phyloP scores from a whole-genome alignment of 1,140 invertebrate genomes.

The Acarapis woodi region DNA sequence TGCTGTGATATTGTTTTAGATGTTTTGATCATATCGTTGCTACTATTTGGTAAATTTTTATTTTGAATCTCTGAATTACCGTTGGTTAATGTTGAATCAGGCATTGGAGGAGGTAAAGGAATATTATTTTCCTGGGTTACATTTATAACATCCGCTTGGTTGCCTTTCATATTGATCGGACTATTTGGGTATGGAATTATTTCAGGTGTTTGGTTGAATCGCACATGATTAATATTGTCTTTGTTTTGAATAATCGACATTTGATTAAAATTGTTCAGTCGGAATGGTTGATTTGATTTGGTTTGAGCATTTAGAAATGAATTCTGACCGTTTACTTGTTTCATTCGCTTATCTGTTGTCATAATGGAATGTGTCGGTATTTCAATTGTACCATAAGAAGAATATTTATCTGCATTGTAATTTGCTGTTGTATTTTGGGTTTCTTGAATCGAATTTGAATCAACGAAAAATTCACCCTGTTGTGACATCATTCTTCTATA shows the following conservation, averaged over 20 bases:
- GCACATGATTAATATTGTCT: too few species aligned
- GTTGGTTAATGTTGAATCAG: conserved; percentile 15
- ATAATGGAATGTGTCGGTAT: not conserved
- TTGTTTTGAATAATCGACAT: too few species aligned
- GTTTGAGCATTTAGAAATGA: not conserved
- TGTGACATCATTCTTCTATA: conserved; percentile 42
- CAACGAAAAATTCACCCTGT: conserved; percentile 12
- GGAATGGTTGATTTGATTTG: not conserved
- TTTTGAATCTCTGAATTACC: not conserved
- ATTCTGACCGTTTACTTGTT: not conserved
- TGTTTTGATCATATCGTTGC: not conserved
- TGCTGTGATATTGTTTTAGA: too few species aligned
- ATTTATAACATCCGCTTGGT: too few species aligned
- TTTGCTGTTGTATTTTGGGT: not conserved
- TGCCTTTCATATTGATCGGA: too few species aligned
- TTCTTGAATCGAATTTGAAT: not conserved
- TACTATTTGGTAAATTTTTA: conserved; percentile 14
- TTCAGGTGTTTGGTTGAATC: too few species aligned
- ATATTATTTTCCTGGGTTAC: not conserved
- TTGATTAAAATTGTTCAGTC: too few species aligned
- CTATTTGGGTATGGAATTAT: too few species aligned
- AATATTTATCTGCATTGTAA: not conserved
- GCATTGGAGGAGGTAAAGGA: conserved; percentile 5
- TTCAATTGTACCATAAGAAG: not conserved
- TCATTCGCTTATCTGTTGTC: not conserved